A percentile compares a stretch with the other conserved stretches of the same genome.
phyloP scores from a whole-genome alignment of 2,797 vertebrate genomes.

The Halcyon leucocephala region DNA sequence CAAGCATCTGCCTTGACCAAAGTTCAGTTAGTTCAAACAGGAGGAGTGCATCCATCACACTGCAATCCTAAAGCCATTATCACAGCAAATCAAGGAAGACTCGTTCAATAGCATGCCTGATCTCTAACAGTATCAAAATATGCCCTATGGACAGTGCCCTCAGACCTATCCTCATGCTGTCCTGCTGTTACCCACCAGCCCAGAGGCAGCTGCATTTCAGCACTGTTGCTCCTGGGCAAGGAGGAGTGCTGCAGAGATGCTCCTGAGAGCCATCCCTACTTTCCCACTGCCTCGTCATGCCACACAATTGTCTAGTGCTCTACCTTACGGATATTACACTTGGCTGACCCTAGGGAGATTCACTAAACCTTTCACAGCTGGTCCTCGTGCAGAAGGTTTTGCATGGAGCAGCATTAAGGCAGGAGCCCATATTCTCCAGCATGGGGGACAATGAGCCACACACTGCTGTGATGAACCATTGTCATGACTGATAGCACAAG shows the following conservation, averaged over 20 bases:
- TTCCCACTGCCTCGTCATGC: neutral
- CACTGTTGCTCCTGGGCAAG: neutral
- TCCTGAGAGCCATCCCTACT: accelerated
- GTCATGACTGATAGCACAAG: neutral
- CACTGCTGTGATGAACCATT: neutral
- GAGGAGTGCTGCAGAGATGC: neutral
- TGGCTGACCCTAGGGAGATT: neutral
- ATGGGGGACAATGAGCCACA: neutral
- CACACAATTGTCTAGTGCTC: neutral
- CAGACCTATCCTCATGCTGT: neutral
- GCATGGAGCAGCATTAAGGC: neutral
- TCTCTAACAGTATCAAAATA: neutral
- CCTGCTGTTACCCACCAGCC: neutral
- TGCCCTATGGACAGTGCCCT: neutral
- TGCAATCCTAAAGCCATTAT: neutral
- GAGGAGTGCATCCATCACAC: neutral
- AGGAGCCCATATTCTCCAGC: neutral
- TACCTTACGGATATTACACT: neutral
- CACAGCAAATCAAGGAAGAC: neutral
- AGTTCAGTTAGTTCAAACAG: neutral
- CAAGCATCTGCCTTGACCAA: neutral
- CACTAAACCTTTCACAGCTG: slow-evolving; percentile 6
- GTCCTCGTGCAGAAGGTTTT: neutral
- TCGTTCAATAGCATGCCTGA: neutral
- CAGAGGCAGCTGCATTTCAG: neutral